Evolutionary conservation across 2,797 vertebrate species (phyloP).

Genomic region (Alcedo quadribrachys): DNA sequence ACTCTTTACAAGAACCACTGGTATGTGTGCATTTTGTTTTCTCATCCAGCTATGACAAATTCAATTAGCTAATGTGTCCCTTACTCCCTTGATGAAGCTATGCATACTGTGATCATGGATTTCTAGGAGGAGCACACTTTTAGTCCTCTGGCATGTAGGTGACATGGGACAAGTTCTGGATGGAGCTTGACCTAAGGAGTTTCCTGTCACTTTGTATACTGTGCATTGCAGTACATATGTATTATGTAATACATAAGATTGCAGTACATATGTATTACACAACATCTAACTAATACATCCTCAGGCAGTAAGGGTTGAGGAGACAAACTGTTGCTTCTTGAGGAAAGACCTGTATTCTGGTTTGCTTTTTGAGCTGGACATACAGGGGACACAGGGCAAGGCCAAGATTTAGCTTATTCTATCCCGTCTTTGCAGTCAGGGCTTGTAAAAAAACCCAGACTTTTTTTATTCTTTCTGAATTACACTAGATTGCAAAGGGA

Average conservation of each 20-base stretch:
- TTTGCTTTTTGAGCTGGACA: background rate
- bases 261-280: fast-evolving
- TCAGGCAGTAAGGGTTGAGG: background rate
- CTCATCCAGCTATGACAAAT: background rate
- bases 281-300: background rate
- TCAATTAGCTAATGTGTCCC: constrained; percentile 21
- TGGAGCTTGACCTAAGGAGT: background rate
- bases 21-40: background rate
- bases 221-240: fast-evolving
- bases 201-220: background rate
- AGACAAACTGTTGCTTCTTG: background rate
- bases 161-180: background rate
- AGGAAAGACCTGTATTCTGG: background rate
- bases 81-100: background rate
- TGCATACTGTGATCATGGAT: fast-evolving
- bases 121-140: background rate
- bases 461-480: background rate
- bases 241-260: no score
- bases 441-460: background rate
- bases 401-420: background rate
- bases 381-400: background rate
- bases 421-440: background rate
- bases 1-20: constrained; percentile 23
- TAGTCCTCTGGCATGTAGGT: background rate
- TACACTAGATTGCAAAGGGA: background rate